A percentile compares a stretch with the other conserved stretches of the same genome.
These are phyloP conservation scores for Tenualosa thibaudeaui DNA, from an alignment of 2,797 vertebrate genomes.

Conservation along the genomic window DNA sequence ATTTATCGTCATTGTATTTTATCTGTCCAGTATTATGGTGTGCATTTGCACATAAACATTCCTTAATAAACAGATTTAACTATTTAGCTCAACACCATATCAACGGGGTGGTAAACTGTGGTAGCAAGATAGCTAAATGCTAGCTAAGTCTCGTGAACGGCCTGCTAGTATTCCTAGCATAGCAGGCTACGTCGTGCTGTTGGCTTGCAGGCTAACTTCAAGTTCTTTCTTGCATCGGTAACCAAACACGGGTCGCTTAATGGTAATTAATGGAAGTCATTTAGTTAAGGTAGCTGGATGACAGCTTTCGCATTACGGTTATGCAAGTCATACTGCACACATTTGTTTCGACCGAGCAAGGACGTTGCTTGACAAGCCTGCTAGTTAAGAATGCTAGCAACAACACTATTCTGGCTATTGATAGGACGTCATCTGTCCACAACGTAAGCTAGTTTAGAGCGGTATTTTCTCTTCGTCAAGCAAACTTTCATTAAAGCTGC, in stretches of 20 bases:
- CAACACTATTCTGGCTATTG: neutral
- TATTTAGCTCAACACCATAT: neutral
- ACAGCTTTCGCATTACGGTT: neutral
- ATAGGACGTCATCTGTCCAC: conserved; percentile 4
- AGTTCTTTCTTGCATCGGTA: neutral
- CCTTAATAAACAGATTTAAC: neutral
- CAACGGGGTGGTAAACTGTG: conserved; percentile 21
- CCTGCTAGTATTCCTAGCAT: neutral
- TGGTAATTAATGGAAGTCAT: neutral
- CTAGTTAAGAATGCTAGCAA: conserved; percentile 19
- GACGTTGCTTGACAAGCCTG: conserved; percentile 17
- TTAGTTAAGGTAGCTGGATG: neutral
- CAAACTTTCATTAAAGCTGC: neutral
- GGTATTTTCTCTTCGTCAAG: neutral
- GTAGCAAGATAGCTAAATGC: conserved; percentile 57
- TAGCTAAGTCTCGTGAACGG: conserved; percentile 33
- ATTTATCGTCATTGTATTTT: neutral
- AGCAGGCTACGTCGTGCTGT: conserved; percentile 15
- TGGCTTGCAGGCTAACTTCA: conserved; percentile 13
- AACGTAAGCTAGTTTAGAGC: conserved; percentile 6
- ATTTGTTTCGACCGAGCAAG: conserved; percentile 25
- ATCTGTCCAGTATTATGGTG: neutral
- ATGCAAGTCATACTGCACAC: neutral
- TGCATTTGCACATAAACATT: neutral
- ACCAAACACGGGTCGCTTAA: neutral